phyloP scores from a whole-genome alignment of 2,888 invertebrate genomes.

The Habroteleia sp. region DNA sequence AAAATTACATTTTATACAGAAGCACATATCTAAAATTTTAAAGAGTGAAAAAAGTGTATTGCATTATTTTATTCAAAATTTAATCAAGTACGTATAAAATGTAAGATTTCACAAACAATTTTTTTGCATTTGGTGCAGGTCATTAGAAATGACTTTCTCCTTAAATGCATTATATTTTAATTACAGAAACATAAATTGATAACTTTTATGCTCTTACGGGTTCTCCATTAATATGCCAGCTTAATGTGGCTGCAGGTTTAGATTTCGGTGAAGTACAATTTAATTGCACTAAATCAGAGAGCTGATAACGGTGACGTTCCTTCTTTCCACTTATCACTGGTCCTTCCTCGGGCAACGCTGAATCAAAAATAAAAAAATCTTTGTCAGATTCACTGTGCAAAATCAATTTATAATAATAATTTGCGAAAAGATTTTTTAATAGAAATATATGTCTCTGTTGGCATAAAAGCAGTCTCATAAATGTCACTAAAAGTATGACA shows the following conservation, averaged over 20 bases:
- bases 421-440: not conserved
- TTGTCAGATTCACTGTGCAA: constrained; percentile 10
- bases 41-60: no score
- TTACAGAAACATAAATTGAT: constrained; percentile 47
- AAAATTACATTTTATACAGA: no score
- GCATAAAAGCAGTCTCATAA: no score
- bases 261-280: constrained; percentile 93
- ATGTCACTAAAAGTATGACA: no score
- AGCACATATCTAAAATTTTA: no score
- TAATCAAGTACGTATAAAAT: no score
- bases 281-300: constrained; percentile 90
- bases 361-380: constrained; percentile 34
- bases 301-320: constrained; percentile 90
- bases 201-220: constrained; percentile 81
- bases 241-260: constrained; percentile 90
- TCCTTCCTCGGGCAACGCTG: constrained; percentile 90
- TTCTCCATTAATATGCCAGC: constrained; percentile 94
- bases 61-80: no score
- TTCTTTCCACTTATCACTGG: constrained; percentile 88
- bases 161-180: constrained; percentile 35
- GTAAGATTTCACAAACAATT: no score
- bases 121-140: constrained; percentile 9
- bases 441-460: not conserved
- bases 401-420: constrained; percentile 20
- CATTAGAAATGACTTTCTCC: constrained; percentile 29